These are phyloP conservation scores for Xiphorhynchus erythropygius DNA, from an alignment of 2,797 vertebrate species.

Conservation along the genomic window DNA sequence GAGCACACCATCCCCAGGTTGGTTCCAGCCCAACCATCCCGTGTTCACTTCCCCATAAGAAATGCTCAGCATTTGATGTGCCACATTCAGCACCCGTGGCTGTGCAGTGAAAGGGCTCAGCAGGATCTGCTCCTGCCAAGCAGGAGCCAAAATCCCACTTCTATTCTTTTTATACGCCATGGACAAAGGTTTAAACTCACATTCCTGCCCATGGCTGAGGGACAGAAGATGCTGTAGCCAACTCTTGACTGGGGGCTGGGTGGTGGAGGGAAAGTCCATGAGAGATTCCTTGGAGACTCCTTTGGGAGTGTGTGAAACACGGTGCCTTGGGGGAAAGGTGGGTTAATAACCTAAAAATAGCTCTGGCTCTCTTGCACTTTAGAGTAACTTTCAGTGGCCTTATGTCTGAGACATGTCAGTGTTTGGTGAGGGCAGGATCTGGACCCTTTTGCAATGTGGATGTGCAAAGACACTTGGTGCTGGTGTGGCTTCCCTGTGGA, in stretches of 20 bases:
- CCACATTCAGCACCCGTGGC: background rate
- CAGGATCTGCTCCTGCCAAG: background rate
- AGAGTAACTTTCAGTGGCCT: constrained; percentile 26
- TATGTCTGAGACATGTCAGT: background rate
- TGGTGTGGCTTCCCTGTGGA: background rate
- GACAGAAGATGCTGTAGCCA: background rate
- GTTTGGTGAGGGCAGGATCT: background rate
- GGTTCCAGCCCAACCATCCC: background rate
- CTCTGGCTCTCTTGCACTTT: constrained; percentile 12
- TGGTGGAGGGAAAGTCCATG: background rate
- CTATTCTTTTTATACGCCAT: background rate
- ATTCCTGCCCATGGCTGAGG: background rate
- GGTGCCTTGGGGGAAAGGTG: background rate
- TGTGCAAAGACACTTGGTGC: background rate
- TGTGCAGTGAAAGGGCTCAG: background rate
- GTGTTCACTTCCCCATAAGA: background rate
- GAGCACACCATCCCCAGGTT: background rate
- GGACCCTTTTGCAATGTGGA: background rate
- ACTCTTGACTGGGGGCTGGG: background rate
- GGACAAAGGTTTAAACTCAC: background rate
- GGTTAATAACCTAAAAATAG: background rate
- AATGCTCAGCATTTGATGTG: background rate
- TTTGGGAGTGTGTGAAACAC: background rate
- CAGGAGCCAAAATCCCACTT: background rate
- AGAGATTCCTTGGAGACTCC: background rate